Percentiles rank a stretch among this genome's conserved stretches.
Conservation (phyloP, 2,888 invertebrate genomes). For the Ormyrus pomaceus region DNA sequence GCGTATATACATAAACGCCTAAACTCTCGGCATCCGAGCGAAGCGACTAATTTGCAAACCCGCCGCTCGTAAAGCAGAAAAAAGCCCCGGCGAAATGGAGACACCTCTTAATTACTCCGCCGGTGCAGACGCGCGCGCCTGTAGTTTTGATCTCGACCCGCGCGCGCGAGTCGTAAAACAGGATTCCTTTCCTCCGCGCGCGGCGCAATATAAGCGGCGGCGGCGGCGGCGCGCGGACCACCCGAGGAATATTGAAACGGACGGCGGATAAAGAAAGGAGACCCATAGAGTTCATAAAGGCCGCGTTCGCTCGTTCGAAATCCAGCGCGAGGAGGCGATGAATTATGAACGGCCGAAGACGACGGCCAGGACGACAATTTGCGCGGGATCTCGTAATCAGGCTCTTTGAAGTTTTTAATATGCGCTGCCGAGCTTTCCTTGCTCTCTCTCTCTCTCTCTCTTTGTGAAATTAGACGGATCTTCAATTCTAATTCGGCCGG, state of each 20-base stretch:
- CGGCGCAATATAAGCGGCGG: neutral
- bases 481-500: constrained; percentile 52
- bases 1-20: no score
- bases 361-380: constrained; percentile 25
- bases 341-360: neutral
- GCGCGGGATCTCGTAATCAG: constrained; percentile 40
- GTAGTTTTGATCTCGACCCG: constrained; percentile 26
- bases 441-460: neutral
- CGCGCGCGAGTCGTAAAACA: constrained; percentile 31
- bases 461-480: constrained; percentile 47
- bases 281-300: constrained; percentile 35
- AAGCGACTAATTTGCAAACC: constrained; percentile 10
- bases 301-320: constrained; percentile 46
- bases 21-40: no score
- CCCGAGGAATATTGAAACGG: constrained; percentile 15
- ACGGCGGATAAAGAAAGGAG: neutral
- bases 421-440: constrained; percentile 17
- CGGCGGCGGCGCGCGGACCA: neutral
- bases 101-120: no score
- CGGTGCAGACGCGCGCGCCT: neutral
- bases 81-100: neutral
- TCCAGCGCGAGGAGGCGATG: constrained; percentile 18
- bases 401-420: constrained; percentile 47
- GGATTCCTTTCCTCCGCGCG: neutral
- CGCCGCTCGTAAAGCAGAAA: neutral